Evolutionary conservation across 2,797 vertebrate genomes (phyloP), one percentile per base, ranked within the genome.

Genomic region (Syngnathus acus): DNA sequence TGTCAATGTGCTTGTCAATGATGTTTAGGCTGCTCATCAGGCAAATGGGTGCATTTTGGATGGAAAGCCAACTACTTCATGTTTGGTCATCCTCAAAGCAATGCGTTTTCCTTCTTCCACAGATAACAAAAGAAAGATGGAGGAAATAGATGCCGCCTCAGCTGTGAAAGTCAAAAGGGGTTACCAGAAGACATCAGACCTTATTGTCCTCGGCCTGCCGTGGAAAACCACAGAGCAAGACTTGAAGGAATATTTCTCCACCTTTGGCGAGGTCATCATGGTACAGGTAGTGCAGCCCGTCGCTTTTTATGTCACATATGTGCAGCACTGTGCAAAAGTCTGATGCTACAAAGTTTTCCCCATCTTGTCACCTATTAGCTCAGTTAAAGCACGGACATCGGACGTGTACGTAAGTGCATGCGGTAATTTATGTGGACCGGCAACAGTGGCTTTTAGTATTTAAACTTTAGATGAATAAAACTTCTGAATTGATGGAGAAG

Each of bases 41-140:
- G 32, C 32, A 32, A 32, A 32, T 32, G 32, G 32, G 32, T 32
- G 32, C 32, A 32, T 4, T 32, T 32, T 32, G 32, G 32, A 32
- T 32, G 32, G 32, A 32, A 32, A 32, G 32, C 32, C 32, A 32
- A 32, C 32, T 32, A 32, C 32, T 32, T 32, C 32, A 32, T 32
- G 32, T 32, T 7, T 45, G 1, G 26, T 4, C 17, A 47, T 1
- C 68, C 2, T 62, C 58, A 3, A 58, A 37, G 38, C 16, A 7
- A 4, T 72, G 62, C 65, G 3, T 71, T 72, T 67, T 66, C 3
- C 70, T 78, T 21, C 65, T 72, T 40, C 59, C 23, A 14, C 67
- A 98, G 97, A 99, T 88, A 99, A 99, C 84, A 99, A 99, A 82
- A 95, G 97, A 71, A 99, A 99, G 89, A 99, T 99, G 97, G 97